These are phyloP conservation scores for Zygothrica quintamaculata DNA, from an alignment of 2,888 invertebrate species.

Conservation along the genomic window DNA sequence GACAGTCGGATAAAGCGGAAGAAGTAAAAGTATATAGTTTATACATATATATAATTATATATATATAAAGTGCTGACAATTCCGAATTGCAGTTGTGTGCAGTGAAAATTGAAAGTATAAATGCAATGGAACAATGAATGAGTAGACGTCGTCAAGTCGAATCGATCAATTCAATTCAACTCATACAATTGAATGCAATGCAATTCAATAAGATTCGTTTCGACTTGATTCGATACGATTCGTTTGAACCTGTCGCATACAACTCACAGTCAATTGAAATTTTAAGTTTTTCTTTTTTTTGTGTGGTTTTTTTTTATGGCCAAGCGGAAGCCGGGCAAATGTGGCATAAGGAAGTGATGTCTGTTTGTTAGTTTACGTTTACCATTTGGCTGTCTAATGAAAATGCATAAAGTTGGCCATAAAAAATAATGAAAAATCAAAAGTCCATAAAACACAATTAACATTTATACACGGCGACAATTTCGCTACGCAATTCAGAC, in stretches of 20 bases:
- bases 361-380: constrained; percentile 27
- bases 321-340: constrained; percentile 53
- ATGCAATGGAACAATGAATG: background rate
- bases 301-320: constrained; percentile 30
- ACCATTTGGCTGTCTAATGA: constrained; percentile 50
- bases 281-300: background rate
- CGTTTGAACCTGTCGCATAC: constrained; percentile 18
- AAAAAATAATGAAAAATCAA: constrained; percentile 54
- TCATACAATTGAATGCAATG: too few relatives aligned
- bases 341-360: constrained; percentile 60
- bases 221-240: constrained; percentile 27
- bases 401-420: constrained; percentile 36
- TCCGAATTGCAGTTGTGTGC: constrained; percentile 12
- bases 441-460: constrained; percentile 71
- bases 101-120: constrained; percentile 66
- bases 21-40: constrained; percentile 66
- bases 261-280: background rate
- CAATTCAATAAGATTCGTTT: too few relatives aligned
- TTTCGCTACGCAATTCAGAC: constrained; percentile 37
- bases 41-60: constrained; percentile 58
- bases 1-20: constrained; percentile 43
- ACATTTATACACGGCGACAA: constrained; percentile 47
- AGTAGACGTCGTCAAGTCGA: constrained; percentile 32
- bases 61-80: constrained; percentile 42
- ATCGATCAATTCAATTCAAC: constrained; percentile 25